These are phyloP conservation scores for Xenopus laevis DNA, from an alignment of 2,113 vertebrate species.

Conservation along the genomic window DNA sequence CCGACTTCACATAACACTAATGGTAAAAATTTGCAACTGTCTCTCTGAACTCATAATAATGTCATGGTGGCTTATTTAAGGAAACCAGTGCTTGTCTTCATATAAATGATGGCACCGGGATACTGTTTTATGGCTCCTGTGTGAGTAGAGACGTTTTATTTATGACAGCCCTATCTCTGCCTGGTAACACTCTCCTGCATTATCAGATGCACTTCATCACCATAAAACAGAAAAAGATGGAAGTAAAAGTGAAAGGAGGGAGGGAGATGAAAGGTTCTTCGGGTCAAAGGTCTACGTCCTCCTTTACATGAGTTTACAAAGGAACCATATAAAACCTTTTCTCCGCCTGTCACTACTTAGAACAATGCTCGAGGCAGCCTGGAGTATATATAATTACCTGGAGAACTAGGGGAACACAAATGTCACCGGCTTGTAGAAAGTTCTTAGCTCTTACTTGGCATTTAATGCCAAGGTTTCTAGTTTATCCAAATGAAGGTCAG, in stretches of 20 bases:
- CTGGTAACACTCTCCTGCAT: conserved; percentile 61
- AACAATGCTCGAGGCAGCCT: not conserved
- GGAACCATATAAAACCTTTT: conserved; percentile 49
- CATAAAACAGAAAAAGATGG: conserved; percentile 60
- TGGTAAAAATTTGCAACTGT: conserved; percentile 22
- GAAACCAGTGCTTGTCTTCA: conserved; percentile 61
- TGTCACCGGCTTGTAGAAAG: no score
- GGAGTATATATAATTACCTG: not conserved
- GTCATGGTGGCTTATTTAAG: conserved; percentile 68
- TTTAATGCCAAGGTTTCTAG: no score
- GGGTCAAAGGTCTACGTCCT: conserved; percentile 59
- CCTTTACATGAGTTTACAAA: conserved; percentile 55
- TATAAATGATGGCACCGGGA: conserved; percentile 62
- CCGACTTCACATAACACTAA: conserved; percentile 27
- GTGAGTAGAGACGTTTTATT: conserved; percentile 59
- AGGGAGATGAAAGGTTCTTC: conserved; percentile 41
- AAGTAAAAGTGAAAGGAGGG: conserved; percentile 11
- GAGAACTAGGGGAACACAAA: not conserved
- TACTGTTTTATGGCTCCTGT: conserved; percentile 60
- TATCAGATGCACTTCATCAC: conserved; percentile 63
- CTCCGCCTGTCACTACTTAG: conserved; percentile 4
- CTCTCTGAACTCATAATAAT: conserved; percentile 53
- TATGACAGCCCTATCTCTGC: conserved; percentile 62
- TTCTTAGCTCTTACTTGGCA: no score
- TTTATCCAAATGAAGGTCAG: no score